Percentiles rank a stretch among this genome's conserved stretches.
These are phyloP conservation scores for Oreocharis arfaki DNA, from an alignment of 2,113 vertebrate species.

Conservation along the genomic window DNA sequence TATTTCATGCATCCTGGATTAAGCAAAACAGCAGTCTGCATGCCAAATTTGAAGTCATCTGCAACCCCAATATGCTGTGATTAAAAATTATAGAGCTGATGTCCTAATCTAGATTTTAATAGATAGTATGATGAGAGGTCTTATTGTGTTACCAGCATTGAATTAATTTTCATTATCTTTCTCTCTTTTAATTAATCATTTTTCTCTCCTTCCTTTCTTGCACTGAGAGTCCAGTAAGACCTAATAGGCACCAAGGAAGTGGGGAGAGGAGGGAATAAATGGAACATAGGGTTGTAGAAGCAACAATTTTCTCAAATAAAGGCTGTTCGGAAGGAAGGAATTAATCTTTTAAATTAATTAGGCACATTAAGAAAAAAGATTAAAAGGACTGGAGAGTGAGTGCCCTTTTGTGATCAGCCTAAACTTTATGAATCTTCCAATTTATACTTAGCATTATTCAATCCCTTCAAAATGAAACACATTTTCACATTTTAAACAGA, in stretches of 20 bases:
- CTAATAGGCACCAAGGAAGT: neutral
- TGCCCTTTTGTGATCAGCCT: neutral
- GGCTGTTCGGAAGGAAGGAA: neutral
- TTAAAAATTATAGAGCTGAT: constrained; percentile 22
- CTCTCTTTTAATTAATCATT: neutral
- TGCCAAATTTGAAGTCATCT: neutral
- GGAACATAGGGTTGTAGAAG: neutral
- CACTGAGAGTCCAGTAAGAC: neutral
- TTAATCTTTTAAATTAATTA: constrained; percentile 32
- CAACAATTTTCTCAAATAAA: constrained; percentile 42
- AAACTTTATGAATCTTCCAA: neutral
- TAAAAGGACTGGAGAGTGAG: neutral
- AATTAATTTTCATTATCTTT: constrained; percentile 37
- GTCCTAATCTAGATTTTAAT: constrained; percentile 35
- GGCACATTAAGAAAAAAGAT: neutral
- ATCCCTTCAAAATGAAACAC: neutral
- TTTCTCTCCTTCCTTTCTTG: neutral
- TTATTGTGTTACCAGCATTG: constrained; percentile 14
- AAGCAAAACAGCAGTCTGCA: neutral
- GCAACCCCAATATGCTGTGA: neutral
- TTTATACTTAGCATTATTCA: neutral
- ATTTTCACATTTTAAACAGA: neutral
- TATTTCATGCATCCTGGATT: neutral
- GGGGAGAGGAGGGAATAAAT: neutral
- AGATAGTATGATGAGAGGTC: neutral